Evolutionary conservation across 2,888 invertebrate species (phyloP), one percentile per base, ranked within the genome.

Genomic region (Andrena bucephala): DNA sequence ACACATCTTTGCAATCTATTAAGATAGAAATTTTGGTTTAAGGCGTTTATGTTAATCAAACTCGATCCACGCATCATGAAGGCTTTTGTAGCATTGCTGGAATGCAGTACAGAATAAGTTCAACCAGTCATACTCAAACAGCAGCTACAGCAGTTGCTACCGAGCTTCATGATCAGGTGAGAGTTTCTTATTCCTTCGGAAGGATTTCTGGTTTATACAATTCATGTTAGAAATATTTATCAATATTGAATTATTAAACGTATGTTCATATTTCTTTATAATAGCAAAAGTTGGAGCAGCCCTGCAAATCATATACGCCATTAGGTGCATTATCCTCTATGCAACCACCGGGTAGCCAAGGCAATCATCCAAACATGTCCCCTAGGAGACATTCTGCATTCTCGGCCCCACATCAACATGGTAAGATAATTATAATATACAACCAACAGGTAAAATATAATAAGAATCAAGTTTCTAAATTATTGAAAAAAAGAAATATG

Each of bases 81-180:
- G 97, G 97, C 42, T 98, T 96, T 92, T 98, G 98, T 93, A 97
- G 97, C 88, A 97, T 97, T 87, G 96, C 96, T 42, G 97, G 97
- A 65, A 96, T 98, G 97, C 97, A 98, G 94, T 98, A 98, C 94
- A 96, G 97, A 86, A 98, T 98, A 89, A 97, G 97, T 86, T 97
- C 97, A 67, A 98, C 97, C 70, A 98, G 97, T 92, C 97, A 97
- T 93, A 97, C 97, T 77, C 97, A 97, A 94, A 98, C 98, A 13
- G 97, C 97, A 88, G 97, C 98, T 70, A 97, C 97, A 67, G 96
- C 97, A 33, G 96, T 97, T 85, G 95, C 96, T 93, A 96, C 96
- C 83, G 94, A 94, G 57, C 91, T 94, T 73, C 93, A 93, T 77
- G 94, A 94, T 63, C 94, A 94, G 92, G 94, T 94, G 85, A 50